A percentile compares a stretch with the other conserved stretches of the same genome.
phyloP scores from a whole-genome alignment of 2,888 invertebrate species.

The Dugesia japonica region DNA sequence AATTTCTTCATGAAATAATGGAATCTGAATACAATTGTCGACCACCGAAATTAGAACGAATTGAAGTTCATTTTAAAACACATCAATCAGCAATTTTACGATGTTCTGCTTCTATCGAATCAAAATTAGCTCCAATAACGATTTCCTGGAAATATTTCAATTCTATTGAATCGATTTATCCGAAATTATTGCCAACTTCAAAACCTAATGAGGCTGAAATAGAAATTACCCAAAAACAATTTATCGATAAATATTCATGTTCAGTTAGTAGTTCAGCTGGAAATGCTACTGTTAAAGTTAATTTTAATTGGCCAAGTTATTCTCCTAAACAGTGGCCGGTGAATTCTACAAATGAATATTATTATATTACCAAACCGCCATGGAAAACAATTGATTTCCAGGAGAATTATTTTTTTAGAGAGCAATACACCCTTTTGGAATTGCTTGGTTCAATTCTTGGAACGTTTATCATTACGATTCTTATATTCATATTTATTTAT shows the following conservation, averaged over 20 bases:
- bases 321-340: neutral
- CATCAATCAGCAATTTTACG: neutral
- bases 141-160: conserved; percentile 2
- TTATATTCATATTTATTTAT: neutral
- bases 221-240: neutral
- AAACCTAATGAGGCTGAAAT: neutral
- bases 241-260: neutral
- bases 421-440: neutral
- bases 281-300: neutral
- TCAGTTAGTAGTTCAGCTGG: neutral
- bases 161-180: neutral
- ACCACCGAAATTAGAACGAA: neutral
- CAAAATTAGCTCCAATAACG: neutral
- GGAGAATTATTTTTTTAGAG: neutral
- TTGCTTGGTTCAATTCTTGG: neutral
- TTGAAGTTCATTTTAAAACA: neutral
- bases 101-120: neutral
- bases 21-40: neutral
- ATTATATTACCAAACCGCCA: neutral
- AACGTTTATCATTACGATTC: neutral
- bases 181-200: neutral
- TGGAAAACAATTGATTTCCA: neutral
- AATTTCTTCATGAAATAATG: neutral
- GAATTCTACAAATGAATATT: neutral
- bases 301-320: neutral